Evolutionary conservation across 2,888 invertebrate species (phyloP), one percentile per base, ranked within the genome.

Genomic region (Dromius quadrimaculatus): DNA sequence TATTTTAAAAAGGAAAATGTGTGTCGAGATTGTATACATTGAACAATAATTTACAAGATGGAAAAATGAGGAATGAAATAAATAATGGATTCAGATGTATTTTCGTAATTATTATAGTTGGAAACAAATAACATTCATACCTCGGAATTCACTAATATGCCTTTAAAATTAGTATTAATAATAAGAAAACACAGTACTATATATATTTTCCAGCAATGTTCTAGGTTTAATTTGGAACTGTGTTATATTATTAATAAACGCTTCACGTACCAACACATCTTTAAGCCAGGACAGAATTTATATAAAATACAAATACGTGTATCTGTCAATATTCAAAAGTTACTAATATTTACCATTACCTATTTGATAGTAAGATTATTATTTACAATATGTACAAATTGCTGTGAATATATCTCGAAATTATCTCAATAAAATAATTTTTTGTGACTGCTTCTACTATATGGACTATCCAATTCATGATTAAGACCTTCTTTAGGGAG

Each of bases 1-100:
- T 84, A 85, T 76, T 83, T 81, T 74, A 64, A 65, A 74, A 70
- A 72, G 73, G 66, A 45, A 22, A 41, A 13, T 36, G 8, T 36
- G n/a, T 9, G 17, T 9, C 9, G 13, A 11, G 11, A 15, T 57
- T 57, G 9, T 34, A 57, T 17, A 57, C 9, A 34, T 57, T 34
- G 34, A 57, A 57, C 15, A 57, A 6, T 38, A 11, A 38, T 13
- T 9, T 11, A n/a, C 28, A 11, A 32, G 22, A 34, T 34, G 3
- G 20, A 28, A 28, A 36, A 68, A 57, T 19, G 41, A 68, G 23
- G 50, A 36, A 68, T 4, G 20, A 23, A 43, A 57, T 28, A 32
- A 43, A 47, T 8, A 32, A 20, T 20, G 1, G 17, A 43, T 11
- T 68, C 8, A 38, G 15, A 38, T 62, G 11, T 54, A 23, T 59